Conservation (phyloP, 1,140 invertebrate genomes). For the Ceratina calcarata region DNA sequence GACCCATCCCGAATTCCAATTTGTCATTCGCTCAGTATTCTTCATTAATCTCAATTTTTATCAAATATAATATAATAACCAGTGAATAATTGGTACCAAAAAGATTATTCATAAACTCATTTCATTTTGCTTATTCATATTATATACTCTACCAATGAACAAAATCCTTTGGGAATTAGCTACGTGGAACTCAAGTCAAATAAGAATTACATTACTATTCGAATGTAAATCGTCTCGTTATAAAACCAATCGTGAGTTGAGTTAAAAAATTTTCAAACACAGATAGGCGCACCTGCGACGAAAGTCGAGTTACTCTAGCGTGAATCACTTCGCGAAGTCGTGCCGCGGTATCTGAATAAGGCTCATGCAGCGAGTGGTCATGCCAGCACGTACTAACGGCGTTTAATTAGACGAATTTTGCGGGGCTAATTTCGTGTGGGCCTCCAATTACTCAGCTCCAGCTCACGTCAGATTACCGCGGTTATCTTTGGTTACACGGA, state of each 20-base stretch:
- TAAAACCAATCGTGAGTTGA: background rate
- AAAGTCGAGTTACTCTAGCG: background rate
- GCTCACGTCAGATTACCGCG: background rate
- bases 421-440: constrained; percentile 64
- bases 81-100: too few relatives aligned
- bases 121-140: too few relatives aligned
- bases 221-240: too few relatives aligned
- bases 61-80: too few relatives aligned
- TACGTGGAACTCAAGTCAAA: too few relatives aligned
- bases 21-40: background rate
- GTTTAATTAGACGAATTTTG: constrained; percentile 73
- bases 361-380: constrained; percentile 8
- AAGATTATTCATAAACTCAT: too few relatives aligned
- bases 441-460: constrained; percentile 60
- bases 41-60: background rate
- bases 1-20: background rate
- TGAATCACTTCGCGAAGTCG: constrained; percentile 10
- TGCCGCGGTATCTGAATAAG: constrained; percentile 33
- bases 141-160: too few relatives aligned
- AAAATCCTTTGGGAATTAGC: too few relatives aligned
- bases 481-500: constrained; percentile 40
- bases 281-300: background rate
- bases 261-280: background rate
- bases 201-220: too few relatives aligned
- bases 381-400: constrained; percentile 42